Conservation (phyloP, 2,888 invertebrate species). For the Exocentrus adspersus region DNA sequence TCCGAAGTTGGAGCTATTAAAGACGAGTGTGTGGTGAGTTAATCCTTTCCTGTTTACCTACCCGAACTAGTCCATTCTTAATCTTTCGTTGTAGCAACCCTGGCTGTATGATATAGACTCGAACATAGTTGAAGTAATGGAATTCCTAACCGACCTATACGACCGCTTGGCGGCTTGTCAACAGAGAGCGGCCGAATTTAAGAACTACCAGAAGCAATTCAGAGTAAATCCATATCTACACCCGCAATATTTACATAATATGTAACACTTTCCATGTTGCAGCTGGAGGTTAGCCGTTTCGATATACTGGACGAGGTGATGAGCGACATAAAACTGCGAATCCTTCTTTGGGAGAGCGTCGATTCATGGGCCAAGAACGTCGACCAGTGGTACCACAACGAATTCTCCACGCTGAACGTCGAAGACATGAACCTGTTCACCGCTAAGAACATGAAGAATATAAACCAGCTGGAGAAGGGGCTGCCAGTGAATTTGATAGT, state of each 20-base stretch:
- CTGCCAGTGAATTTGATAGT: conserved; percentile 83
- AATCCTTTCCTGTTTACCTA: not conserved
- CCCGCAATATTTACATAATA: not conserved
- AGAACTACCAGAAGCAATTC: conserved; percentile 85
- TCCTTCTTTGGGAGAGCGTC: conserved; percentile 82
- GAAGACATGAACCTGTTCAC: conserved; percentile 77
- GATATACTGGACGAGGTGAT: conserved; percentile 84
- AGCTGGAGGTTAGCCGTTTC: conserved; percentile 85
- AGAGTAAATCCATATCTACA: conserved; percentile 67
- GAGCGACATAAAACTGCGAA: conserved; percentile 81
- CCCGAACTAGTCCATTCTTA: not conserved
- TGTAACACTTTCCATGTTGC: conserved; percentile 31
- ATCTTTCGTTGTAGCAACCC: conserved; percentile 69
- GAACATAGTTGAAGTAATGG: conserved; percentile 72
- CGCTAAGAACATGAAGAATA: conserved; percentile 76
- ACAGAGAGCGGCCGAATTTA: conserved; percentile 77
- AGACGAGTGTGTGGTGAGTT: conserved; percentile 73
- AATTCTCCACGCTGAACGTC: conserved; percentile 74
- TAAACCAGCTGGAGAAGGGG: conserved; percentile 84
- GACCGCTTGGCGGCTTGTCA: conserved; percentile 73
- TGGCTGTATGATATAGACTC: conserved; percentile 80
- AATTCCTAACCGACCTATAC: conserved; percentile 72
- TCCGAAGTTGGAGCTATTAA: conserved; percentile 78
- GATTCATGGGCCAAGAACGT: conserved; percentile 78
- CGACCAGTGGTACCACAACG: conserved; percentile 72